phyloP scores from a whole-genome alignment of 2,797 vertebrate species.

The Hydrolagus colliei region DNA sequence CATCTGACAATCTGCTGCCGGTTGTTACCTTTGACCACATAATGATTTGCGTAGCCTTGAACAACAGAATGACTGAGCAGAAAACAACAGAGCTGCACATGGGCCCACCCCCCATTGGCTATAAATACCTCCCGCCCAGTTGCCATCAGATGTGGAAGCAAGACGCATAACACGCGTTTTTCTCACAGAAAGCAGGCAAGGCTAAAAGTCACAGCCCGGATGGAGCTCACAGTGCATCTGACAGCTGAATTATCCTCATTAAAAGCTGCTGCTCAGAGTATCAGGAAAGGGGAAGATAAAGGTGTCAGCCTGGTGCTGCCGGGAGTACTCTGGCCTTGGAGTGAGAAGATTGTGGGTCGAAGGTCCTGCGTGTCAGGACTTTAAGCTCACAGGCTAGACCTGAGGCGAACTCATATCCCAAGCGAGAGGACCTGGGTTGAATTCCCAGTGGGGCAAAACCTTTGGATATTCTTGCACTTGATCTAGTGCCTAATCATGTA shows the following conservation, averaged over 20 bases:
- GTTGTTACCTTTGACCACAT: slow-evolving; percentile 23
- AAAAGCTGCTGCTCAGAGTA: too few relatives aligned
- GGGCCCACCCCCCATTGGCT: not conserved
- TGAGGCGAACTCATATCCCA: too few relatives aligned
- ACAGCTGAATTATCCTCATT: not conserved
- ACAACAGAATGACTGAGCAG: slow-evolving; percentile 19
- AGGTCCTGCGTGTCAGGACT: too few relatives aligned
- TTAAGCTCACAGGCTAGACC: too few relatives aligned
- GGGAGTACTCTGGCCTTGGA: too few relatives aligned
- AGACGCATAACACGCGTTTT: not conserved
- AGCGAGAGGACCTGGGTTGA: too few relatives aligned
- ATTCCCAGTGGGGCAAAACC: too few relatives aligned
- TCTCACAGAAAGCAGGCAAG: not conserved
- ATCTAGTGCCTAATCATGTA: too few relatives aligned
- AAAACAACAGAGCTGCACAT: slow-evolving; percentile 25
- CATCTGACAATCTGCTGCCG: not conserved
- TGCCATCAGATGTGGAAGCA: not conserved
- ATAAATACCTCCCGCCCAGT: slow-evolving; percentile 13
- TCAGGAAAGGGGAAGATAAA: too few relatives aligned
- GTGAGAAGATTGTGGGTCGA: too few relatives aligned
- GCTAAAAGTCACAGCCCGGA: not conserved
- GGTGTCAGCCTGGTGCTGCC: too few relatives aligned
- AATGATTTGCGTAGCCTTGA: slow-evolving; percentile 23
- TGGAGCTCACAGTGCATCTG: not conserved
- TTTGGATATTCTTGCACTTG: too few relatives aligned